Percentiles rank a stretch among this genome's conserved stretches.
These are phyloP conservation scores for Dissostichus mawsoni DNA, from an alignment of 2,113 vertebrate genomes.

Conservation along the genomic window DNA sequence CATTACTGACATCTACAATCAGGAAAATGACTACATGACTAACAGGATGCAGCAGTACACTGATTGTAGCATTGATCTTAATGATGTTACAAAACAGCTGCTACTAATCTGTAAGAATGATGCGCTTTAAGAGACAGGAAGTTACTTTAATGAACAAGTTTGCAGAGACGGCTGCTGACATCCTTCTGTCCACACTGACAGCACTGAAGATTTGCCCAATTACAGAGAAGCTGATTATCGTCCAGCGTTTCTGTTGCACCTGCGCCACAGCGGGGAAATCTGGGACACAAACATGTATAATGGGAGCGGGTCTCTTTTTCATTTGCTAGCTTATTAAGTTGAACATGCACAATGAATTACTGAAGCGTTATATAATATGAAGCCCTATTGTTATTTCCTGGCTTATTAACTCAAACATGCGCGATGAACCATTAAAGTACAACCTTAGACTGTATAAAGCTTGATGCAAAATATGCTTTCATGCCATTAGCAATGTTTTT, in stretches of 20 bases:
- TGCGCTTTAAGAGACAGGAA: conserved; percentile 41
- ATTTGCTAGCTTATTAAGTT: conserved; percentile 42
- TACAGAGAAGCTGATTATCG: conserved; percentile 41
- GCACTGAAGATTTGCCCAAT: conserved; percentile 32
- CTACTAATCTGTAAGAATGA: conserved; percentile 49
- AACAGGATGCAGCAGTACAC: conserved; percentile 55
- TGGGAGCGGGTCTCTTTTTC: conserved; percentile 2
- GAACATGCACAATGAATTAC: conserved; percentile 37
- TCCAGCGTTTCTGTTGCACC: conserved; percentile 33
- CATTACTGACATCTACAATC: conserved; percentile 28
- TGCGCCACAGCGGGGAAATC: conserved; percentile 42
- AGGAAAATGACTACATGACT: conserved; percentile 53
- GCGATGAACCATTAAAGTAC: conserved; percentile 24
- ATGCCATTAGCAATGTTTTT: conserved; percentile 9
- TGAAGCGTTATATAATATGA: conserved; percentile 3
- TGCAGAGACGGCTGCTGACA: conserved; percentile 15
- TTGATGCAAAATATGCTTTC: conserved; percentile 18
- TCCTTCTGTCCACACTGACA: conserved; percentile 40
- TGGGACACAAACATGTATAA: conserved; percentile 14
- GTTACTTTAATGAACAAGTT: conserved; percentile 51
- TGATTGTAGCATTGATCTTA: conserved; percentile 37
- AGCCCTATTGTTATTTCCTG: conserved; percentile 27
- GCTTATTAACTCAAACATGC: conserved; percentile 36
- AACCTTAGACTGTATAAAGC: conserved; percentile 10
- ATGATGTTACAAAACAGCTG: conserved; percentile 55